Evolutionary conservation across 2,113 vertebrate genomes (phyloP), one percentile per base, ranked within the genome.

Genomic region (Rostratula benghalensis): DNA sequence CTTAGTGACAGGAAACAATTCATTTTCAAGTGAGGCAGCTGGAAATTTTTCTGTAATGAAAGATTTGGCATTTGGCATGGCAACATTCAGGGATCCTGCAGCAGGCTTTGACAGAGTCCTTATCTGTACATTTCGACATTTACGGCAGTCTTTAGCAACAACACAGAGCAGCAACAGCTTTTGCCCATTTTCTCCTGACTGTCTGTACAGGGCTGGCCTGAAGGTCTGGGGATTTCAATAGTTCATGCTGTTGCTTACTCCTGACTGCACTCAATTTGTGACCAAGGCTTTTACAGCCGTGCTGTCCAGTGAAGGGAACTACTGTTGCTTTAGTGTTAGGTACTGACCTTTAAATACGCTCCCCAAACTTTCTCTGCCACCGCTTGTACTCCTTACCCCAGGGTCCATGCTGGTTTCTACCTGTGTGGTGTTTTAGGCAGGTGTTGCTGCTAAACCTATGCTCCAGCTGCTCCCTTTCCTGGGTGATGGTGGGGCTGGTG

Each of bases 1-100:
- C 76, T 97, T 60, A 61, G 20, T 76, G 90, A 94, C 89, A 79
- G 85, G 89, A 97, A 97, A 86, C 76, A 85, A 92, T 95, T 64
- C 41, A 77, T 94, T 96, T 96, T 91, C 81, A 79, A 94, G 37
- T 67, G 43, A 91, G 73, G 28, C 64, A 90, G 83, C 92, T 91
- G 73, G 96, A 95, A 91, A 65, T 94, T 57, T 97, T 96, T 96
- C 51, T 82, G 43, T 45, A 75, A 84, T 79, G 85, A 71, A 75
- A 89, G 67, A 83, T 88, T 68, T 94, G 88, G 88, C 92, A 63
- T 78, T 93, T 95, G 56, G 80, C 4, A 9, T 15, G 71, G 22
- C 69, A 41, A 73, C 45, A 64, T 56, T 61, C 3, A 14, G 65
- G 67, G 61, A 95, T 93, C 61, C 31, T 86, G 41, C 60, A 68